Conservation (phyloP, 2,888 invertebrate genomes). For the Phanerotoma sp. region DNA sequence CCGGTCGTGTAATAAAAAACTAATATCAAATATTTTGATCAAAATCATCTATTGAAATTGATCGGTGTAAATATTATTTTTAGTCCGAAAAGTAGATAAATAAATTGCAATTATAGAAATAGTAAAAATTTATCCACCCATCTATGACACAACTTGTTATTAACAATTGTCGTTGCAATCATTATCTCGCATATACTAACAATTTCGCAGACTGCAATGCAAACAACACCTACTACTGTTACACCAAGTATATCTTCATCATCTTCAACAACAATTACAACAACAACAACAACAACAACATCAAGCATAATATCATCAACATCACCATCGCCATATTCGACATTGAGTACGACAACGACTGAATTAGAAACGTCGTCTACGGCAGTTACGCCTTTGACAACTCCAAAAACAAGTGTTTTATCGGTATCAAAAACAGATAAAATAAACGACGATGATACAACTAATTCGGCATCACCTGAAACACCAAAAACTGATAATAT, state of each 20-base stretch:
- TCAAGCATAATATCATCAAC: conserved; percentile 22
- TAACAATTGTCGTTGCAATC: conserved; percentile 54
- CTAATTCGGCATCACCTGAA: no score
- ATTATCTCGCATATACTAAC: conserved; percentile 57
- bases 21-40: no score
- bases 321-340: conserved; percentile 29
- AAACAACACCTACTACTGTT: conserved; percentile 40
- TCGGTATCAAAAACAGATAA: conserved; percentile 28
- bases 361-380: conserved; percentile 20
- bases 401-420: conserved; percentile 17
- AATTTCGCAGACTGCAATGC: conserved; percentile 54
- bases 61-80: no score
- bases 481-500: no score
- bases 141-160: conserved; percentile 26
- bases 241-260: conserved; percentile 31
- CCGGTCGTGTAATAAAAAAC: no score
- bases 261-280: conserved; percentile 35
- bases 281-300: conserved; percentile 25
- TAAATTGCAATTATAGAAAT: background rate
- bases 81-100: no score
- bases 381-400: conserved; percentile 28
- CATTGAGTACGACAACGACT: conserved; percentile 34
- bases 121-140: background rate
- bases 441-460: no score
- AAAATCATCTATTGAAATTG: no score